Evolutionary conservation across 2,113 vertebrate genomes (phyloP).

Genomic region (Corythornis vintsioides): DNA sequence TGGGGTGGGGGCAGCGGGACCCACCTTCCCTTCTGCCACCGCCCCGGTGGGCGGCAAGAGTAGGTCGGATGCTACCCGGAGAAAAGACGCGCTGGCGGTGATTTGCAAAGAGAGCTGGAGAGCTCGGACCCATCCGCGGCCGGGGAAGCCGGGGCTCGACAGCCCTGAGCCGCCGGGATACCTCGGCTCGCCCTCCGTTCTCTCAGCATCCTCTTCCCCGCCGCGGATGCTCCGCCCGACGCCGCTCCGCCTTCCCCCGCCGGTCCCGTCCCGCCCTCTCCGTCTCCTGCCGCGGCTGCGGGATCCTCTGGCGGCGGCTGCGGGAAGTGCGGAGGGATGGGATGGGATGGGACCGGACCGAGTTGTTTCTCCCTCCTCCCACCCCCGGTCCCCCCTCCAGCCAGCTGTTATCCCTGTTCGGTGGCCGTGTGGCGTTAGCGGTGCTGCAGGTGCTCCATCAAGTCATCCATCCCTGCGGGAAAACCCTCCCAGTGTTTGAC

Average conservation of each 20-base stretch:
- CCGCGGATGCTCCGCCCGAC: neutral
- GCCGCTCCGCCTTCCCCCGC: neutral
- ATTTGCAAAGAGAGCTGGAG: too few species aligned
- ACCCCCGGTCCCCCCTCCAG: neutral
- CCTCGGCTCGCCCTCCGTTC: too few species aligned
- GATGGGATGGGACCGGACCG: too few species aligned
- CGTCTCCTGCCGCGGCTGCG: neutral
- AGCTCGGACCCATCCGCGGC: neutral
- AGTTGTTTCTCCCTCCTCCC: too few species aligned
- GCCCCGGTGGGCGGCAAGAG: neutral
- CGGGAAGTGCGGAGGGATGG: neutral
- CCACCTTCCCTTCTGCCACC: neutral
- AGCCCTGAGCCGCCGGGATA: too few species aligned
- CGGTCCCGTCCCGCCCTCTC: neutral
- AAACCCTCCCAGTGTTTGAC: fast-evolving
- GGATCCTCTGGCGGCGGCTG: slow-evolving; percentile 47
- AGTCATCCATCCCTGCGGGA: neutral
- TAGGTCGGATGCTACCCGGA: neutral
- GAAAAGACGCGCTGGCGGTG: neutral
- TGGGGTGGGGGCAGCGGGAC: neutral
- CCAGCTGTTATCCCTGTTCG: neutral
- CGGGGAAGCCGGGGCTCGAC: neutral
- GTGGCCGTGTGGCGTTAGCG: too few species aligned
- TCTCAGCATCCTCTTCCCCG: neutral
- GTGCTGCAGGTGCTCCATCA: fast-evolving